Base-by-base conservation (phyloP, 2,888 invertebrate species). In the Phaonia tiefii region DNA sequence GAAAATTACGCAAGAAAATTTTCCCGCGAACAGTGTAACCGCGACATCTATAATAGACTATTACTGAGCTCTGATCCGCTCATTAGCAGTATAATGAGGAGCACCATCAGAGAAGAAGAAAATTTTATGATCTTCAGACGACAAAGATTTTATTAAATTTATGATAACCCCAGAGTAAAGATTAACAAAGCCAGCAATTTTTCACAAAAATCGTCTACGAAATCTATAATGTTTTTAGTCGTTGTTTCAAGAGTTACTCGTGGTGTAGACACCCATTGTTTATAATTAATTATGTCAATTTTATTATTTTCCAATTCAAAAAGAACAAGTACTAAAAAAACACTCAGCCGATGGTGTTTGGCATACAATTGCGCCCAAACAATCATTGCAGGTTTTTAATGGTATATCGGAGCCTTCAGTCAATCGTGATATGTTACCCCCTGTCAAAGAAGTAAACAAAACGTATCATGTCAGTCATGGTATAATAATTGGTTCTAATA, bases 51-150 rank as follows among this genome's bases (percentile, higher is more conserved):
- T n/a, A n/a, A n/a, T n/a, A n/a, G n/a, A n/a, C n/a, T n/a, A n/a
- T n/a, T n/a, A n/a, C n/a, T n/a, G n/a, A n/a, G n/a, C n/a, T n/a
- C n/a, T n/a, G n/a, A n/a, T n/a, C n/a, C n/a, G n/a, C n/a, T n/a
- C n/a, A n/a, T n/a, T n/a, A n/a, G n/a, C n/a, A n/a, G n/a, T n/a
- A n/a, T n/a, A n/a, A n/a, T 67, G 67, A 3, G 67, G 49, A 17
- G 67, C 67, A 5, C 67, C 67, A 49, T 67, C 26, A 26, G 65
- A 65, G 22, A 65, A 65, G n/a, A 0, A 39, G 42, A 65, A 39
- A 17, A 37, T 39, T 42, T 65, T 37, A 5, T 17, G 7, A n/a
- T 17, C 39, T 8, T 42, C 8, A 13, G 65, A 20, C n/a, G n/a
- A n/a, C n/a, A n/a, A 63, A 39, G n/a, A 13, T 26, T n/a, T 5